These are phyloP conservation scores for Sterrhoptilus dennistouni DNA, from an alignment of 2,113 vertebrate species.

Conservation along the genomic window DNA sequence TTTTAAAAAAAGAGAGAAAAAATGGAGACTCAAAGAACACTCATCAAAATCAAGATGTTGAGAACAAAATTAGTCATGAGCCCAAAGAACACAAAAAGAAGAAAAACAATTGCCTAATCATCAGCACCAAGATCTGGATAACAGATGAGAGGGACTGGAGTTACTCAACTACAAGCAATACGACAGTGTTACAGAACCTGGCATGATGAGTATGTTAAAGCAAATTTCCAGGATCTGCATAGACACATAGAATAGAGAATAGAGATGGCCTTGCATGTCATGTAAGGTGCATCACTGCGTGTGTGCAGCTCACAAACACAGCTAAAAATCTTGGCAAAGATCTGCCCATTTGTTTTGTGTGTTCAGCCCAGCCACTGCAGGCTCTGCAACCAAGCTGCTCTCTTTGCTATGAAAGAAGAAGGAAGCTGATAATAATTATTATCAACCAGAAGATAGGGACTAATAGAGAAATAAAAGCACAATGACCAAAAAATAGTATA, in stretches of 20 bases:
- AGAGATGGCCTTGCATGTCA: not conserved
- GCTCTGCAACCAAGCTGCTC: not conserved
- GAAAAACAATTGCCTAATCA: not conserved
- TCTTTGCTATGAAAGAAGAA: not conserved
- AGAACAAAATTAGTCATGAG: not conserved
- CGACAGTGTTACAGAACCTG: not conserved
- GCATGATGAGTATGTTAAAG: not conserved
- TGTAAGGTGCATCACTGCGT: not conserved
- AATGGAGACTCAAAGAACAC: not conserved
- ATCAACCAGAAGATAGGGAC: not conserved
- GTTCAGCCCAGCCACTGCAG: not conserved
- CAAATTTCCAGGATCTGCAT: not conserved
- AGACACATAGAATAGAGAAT: not conserved
- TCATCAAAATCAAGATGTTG: not conserved
- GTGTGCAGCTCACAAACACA: not conserved
- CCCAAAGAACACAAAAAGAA: not conserved
- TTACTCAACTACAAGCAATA: not conserved
- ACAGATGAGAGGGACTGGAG: not conserved
- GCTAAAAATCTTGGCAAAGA: not conserved
- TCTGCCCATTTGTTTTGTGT: not conserved
- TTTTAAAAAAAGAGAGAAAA: not conserved
- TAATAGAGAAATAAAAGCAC: not conserved
- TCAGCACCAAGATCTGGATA: not conserved
- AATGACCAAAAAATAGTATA: not conserved
- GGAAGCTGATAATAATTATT: not conserved